Percentiles rank a stretch among this genome's conserved stretches.
These are phyloP conservation scores for Thunnus thynnus DNA, from an alignment of 2,113 vertebrate genomes.

Conservation along the genomic window DNA sequence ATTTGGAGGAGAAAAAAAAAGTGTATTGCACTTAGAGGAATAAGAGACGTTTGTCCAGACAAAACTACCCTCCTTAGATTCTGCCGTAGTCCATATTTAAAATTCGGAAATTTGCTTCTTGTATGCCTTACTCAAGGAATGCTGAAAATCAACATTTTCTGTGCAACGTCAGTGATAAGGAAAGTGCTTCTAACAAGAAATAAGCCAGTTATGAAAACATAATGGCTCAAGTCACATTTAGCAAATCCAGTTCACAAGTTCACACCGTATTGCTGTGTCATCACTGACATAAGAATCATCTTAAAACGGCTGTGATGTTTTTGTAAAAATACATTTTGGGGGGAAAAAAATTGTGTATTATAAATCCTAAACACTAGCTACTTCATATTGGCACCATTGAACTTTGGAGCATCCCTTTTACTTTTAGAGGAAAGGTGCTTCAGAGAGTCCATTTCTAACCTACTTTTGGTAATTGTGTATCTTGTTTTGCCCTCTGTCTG, in stretches of 20 bases:
- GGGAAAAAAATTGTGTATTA: not conserved
- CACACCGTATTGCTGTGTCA: not conserved
- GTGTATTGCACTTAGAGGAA: not conserved
- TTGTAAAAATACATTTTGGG: not conserved
- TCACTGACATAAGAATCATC: not conserved
- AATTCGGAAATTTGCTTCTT: not conserved
- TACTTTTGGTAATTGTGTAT: slow-evolving; percentile 11
- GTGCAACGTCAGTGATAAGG: not conserved
- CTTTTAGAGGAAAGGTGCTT: not conserved
- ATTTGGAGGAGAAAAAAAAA: slow-evolving; percentile 1
- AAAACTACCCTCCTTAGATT: not conserved
- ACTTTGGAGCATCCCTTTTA: not conserved
- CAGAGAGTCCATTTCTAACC: not conserved
- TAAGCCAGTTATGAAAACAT: not conserved
- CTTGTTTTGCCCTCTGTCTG: slow-evolving; percentile 23
- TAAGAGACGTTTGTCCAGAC: not conserved
- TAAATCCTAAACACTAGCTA: not conserved
- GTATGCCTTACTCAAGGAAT: not conserved
- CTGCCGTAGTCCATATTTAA: not conserved
- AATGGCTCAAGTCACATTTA: not conserved
- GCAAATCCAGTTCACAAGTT: not conserved
- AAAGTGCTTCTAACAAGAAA: not conserved
- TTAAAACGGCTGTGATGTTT: not conserved
- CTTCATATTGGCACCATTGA: not conserved
- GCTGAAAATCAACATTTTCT: not conserved